phyloP scores from a whole-genome alignment of 2,888 invertebrate genomes.

The Nemoura dubitans region DNA sequence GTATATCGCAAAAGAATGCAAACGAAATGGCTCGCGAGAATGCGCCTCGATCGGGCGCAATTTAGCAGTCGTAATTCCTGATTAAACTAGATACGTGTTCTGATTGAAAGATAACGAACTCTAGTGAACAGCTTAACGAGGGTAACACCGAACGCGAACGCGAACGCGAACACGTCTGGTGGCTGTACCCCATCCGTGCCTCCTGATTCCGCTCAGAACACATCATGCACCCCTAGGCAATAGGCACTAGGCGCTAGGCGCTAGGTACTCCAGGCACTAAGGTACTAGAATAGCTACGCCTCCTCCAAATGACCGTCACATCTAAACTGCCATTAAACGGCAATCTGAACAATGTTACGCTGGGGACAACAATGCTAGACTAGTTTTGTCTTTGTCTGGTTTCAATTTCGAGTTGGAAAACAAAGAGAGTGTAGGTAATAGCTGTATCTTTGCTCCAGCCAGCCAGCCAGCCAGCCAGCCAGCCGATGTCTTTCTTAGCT shows the following conservation, averaged over 20 bases:
- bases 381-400: constrained; percentile 30
- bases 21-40: background rate
- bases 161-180: no score
- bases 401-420: constrained; percentile 33
- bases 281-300: no score
- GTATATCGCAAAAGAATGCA: background rate
- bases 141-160: background rate
- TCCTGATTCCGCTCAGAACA: no score
- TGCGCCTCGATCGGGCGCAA: constrained; percentile 30
- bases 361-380: constrained; percentile 27
- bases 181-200: no score
- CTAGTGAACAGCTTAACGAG: constrained; percentile 23
- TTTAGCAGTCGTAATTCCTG: constrained; percentile 35
- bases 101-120: constrained; percentile 42
- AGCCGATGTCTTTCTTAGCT: background rate
- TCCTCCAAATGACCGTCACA: constrained; percentile 38
- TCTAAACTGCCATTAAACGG: constrained; percentile 1
- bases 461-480: no score
- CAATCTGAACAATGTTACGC: constrained; percentile 35
- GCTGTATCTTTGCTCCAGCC: background rate
- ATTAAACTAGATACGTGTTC: constrained; percentile 35
- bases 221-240: no score
- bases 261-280: background rate
- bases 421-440: constrained; percentile 36
- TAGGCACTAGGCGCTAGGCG: no score